Conservation (phyloP, 2,113 vertebrate species). For the Heterochromis multidens region DNA sequence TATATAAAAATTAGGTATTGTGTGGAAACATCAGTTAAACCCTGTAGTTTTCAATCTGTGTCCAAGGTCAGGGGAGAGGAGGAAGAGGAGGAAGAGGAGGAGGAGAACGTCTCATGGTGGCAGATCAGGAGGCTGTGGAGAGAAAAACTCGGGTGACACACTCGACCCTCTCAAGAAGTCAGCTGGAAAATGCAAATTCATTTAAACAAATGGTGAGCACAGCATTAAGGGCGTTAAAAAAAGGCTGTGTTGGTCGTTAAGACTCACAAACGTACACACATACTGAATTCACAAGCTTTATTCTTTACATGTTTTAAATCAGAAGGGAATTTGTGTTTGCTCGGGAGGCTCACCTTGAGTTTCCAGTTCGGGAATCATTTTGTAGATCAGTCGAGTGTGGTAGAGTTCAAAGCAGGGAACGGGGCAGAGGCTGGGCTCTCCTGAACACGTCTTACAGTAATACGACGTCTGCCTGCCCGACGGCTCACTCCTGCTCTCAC, state of each 20-base stretch:
- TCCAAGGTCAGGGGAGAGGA: background rate
- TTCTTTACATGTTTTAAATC: background rate
- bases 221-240: background rate
- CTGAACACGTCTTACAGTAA: conserved; percentile 67
- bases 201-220: background rate
- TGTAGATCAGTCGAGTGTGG: conserved; percentile 67
- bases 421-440: conserved; percentile 65
- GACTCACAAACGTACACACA: background rate
- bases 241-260: background rate
- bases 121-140: conserved; percentile 57
- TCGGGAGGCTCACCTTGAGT: conserved; percentile 34
- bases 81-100: background rate
- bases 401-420: conserved; percentile 71
- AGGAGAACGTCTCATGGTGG: background rate
- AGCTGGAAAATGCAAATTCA: background rate
- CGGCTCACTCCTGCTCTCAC: background rate
- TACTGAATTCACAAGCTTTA: background rate
- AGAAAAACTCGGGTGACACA: conserved; percentile 59
- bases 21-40: background rate
- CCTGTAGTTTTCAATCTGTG: background rate
- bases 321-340: background rate
- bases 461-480: conserved; percentile 2
- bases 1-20: background rate
- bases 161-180: conserved; percentile 47
- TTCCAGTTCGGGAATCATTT: conserved; percentile 29